Percentiles rank a stretch among this genome's conserved stretches.
Evolutionary conservation across 2,888 invertebrate species (phyloP).

Genomic region (Tortricodes alternella): DNA sequence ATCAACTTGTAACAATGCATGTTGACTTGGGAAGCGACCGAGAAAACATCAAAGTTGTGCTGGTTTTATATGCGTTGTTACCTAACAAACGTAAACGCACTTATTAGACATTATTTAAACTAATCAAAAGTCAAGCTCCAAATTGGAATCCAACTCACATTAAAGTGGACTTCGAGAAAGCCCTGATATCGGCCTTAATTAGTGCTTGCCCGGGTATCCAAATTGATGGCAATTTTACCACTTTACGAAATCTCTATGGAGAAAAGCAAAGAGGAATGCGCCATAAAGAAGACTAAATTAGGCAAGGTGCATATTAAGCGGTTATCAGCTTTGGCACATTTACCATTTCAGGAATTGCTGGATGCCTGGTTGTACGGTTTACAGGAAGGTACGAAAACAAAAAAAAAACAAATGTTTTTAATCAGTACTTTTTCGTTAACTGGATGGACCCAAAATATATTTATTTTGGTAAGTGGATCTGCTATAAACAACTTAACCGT

Average conservation of each 20-base stretch:
- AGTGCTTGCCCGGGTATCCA: neutral
- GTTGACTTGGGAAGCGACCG: constrained; percentile 5
- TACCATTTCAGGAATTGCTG: neutral
- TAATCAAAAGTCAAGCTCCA: neutral
- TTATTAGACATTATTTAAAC: neutral
- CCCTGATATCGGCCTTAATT: neutral
- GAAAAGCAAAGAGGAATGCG: neutral
- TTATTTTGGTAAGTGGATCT: constrained; percentile 6
- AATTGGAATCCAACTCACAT: neutral
- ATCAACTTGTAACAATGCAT: constrained; percentile 7
- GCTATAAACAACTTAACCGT: neutral
- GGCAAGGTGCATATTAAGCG: neutral
- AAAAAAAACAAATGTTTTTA: neutral
- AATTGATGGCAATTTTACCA: neutral
- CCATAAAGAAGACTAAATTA: neutral
- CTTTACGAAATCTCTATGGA: neutral
- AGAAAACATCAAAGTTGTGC: constrained; percentile 10
- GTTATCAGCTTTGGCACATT: constrained; percentile 4
- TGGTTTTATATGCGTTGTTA: constrained; percentile 3
- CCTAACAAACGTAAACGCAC: neutral
- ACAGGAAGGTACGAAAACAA: neutral
- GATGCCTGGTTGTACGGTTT: neutral
- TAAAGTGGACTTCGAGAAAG: neutral
- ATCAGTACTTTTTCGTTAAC: constrained; percentile 2
- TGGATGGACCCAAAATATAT: constrained; percentile 4